Conservation (phyloP, 2,113 vertebrate species). For the Taurulus bubalis region DNA sequence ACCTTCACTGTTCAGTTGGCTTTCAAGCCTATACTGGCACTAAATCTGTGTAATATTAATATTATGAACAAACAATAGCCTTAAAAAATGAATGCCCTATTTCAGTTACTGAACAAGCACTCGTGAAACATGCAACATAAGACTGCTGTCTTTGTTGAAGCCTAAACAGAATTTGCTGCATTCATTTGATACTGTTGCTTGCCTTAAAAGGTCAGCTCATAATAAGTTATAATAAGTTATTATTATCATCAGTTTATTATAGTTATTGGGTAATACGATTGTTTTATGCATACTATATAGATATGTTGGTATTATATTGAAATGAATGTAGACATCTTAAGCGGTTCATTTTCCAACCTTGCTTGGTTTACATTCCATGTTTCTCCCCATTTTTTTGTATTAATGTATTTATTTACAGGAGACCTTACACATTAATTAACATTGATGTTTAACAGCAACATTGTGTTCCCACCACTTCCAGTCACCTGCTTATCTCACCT, state of each 20-base stretch:
- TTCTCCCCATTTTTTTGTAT: not conserved
- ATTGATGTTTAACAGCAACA: not conserved
- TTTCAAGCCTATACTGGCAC: conserved; percentile 2
- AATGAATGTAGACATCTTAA: not conserved
- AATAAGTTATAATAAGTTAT: not conserved
- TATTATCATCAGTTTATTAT: not conserved
- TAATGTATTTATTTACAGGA: not conserved
- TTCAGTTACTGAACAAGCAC: conserved; percentile 1
- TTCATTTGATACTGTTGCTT: not conserved
- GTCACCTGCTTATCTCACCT: not conserved
- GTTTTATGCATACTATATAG: not conserved
- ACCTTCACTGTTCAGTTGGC: conserved; percentile 27
- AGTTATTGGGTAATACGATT: not conserved
- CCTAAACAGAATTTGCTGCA: not conserved
- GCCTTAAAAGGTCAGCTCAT: not conserved
- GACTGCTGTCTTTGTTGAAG: not conserved
- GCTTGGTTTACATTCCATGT: not conserved
- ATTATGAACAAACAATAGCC: conserved; percentile 6
- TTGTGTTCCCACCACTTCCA: not conserved
- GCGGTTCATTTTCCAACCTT: not conserved
- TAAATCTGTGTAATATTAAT: conserved; percentile 2
- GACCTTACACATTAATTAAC: not conserved
- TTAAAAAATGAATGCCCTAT: not conserved
- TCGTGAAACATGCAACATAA: too few relatives aligned
- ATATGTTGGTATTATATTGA: not conserved